Conservation (phyloP, 2,888 invertebrate genomes). For the Acanthosepion esculentum region DNA sequence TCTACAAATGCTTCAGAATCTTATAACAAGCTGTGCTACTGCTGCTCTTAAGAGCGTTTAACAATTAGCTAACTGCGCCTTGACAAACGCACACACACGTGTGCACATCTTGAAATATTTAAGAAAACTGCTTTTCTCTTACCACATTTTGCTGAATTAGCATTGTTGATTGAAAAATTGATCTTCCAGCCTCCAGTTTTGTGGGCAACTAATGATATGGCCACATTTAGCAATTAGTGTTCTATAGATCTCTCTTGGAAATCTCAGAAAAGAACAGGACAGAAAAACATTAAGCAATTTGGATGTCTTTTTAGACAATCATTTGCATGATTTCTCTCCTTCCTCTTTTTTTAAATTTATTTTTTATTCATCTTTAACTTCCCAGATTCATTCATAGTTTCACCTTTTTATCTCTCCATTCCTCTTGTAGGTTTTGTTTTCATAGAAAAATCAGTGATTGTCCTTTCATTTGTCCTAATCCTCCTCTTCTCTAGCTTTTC, state of each 20-base stretch:
- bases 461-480: conserved; percentile 8
- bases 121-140: neutral
- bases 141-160: neutral
- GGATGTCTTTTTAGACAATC: neutral
- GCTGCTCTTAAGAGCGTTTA: no score
- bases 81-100: no score
- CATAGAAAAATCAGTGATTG: neutral
- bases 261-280: neutral
- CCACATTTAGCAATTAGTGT: neutral
- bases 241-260: neutral
- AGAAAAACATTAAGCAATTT: neutral
- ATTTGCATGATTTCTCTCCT: neutral
- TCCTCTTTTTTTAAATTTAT: neutral
- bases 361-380: neutral
- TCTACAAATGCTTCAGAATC: no score
- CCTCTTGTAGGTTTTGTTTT: neutral
- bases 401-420: neutral
- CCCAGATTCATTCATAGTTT: neutral
- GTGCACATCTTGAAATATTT: no score
- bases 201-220: neutral
- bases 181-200: neutral
- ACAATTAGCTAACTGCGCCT: no score
- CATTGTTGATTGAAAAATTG: neutral
- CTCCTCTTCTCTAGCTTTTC: neutral
- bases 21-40: no score